Percentiles rank a stretch among this genome's conserved stretches.
Conservation (phyloP, 2,888 invertebrate species). For the Cartodere bifasciata region DNA sequence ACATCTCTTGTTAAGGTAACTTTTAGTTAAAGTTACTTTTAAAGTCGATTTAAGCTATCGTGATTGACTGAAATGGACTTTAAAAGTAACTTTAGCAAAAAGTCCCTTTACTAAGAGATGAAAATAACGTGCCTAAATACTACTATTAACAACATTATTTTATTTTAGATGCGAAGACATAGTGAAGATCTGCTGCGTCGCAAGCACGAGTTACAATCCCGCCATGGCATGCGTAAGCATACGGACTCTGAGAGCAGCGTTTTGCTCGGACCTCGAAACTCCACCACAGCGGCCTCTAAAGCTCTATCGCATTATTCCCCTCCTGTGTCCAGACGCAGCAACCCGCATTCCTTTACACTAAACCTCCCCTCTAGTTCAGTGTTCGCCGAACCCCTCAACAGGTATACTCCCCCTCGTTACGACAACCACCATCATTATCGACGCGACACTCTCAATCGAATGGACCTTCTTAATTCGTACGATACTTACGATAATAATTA, state of each 20-base stretch:
- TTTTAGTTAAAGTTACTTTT: too few species aligned
- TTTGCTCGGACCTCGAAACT: constrained; percentile 25
- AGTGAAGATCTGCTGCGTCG: constrained; percentile 38
- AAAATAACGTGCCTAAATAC: too few species aligned
- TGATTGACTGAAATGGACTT: too few species aligned
- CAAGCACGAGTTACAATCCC: constrained; percentile 38
- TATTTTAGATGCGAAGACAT: constrained; percentile 39
- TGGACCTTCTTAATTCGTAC: constrained; percentile 23
- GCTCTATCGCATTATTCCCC: constrained; percentile 36
- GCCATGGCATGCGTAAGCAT: constrained; percentile 34
- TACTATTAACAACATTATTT: too few species aligned
- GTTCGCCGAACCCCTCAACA: constrained; percentile 26
- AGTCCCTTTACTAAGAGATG: too few species aligned
- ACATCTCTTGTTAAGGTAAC: too few species aligned
- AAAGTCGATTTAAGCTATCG: too few species aligned
- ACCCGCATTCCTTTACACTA: constrained; percentile 31
- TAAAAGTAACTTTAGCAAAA: too few species aligned
- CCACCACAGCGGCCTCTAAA: constrained; percentile 29
- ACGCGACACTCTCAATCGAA: constrained; percentile 21
- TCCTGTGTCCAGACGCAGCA: constrained; percentile 28
- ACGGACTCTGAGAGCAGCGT: constrained; percentile 25
- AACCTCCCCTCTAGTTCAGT: constrained; percentile 37
- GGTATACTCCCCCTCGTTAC: constrained; percentile 15
- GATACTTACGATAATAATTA: constrained; percentile 11
- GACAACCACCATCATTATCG: constrained; percentile 12